Evolutionary conservation across 2,797 vertebrate species (phyloP).

Genomic region (Picus viridis): DNA sequence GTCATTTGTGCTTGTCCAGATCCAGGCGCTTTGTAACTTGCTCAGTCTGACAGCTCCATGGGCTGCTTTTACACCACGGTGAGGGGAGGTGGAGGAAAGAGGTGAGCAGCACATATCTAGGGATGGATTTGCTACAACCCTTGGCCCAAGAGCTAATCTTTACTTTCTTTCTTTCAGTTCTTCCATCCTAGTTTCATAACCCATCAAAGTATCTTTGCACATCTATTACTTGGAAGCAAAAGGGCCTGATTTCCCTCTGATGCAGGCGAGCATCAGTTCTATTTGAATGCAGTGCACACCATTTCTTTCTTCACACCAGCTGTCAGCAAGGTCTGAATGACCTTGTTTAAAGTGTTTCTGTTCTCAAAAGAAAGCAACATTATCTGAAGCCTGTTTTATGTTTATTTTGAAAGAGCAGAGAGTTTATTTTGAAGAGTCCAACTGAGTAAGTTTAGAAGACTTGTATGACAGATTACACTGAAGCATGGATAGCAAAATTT

Average conservation of each 20-base stretch:
- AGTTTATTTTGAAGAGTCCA: conserved; percentile 31
- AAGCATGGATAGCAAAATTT: neutral
- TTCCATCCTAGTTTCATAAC: neutral
- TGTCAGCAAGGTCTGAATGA: conserved; percentile 40
- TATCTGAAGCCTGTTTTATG: conserved; percentile 32
- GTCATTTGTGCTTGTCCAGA: neutral
- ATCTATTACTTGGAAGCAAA: neutral
- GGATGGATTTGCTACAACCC: neutral
- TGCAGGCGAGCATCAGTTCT: neutral
- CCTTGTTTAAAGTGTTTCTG: conserved; percentile 21
- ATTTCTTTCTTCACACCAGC: neutral
- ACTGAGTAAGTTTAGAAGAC: conserved; percentile 9
- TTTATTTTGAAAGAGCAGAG: conserved; percentile 50
- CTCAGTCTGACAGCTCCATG: rapidly evolving
- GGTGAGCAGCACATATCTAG: neutral
- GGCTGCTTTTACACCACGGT: rapidly evolving
- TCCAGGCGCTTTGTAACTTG: neutral
- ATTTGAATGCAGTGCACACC: conserved; percentile 40
- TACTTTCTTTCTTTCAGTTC: neutral
- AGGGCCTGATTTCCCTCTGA: neutral
- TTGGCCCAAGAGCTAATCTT: neutral
- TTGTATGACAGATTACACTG: neutral
- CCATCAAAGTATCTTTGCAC: neutral
- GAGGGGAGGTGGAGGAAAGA: neutral
- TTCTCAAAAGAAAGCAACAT: conserved; percentile 30